phyloP scores from a whole-genome alignment of 2,888 invertebrate genomes.

The Sphinx pinastri region DNA sequence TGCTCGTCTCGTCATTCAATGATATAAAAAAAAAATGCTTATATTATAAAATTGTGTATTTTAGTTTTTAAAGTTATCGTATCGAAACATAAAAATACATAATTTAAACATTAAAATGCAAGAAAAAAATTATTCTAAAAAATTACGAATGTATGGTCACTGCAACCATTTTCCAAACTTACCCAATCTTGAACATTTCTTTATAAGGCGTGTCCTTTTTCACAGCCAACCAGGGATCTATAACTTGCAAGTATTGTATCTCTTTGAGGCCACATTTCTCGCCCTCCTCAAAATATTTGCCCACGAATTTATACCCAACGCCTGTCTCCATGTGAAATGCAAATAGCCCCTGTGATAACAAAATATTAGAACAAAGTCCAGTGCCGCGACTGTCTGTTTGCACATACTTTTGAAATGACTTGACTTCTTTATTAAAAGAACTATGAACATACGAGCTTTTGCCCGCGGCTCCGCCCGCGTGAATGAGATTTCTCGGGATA shows the following conservation, averaged over 20 bases:
- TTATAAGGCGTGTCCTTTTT: constrained; percentile 85
- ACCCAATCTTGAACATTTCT: constrained; percentile 87
- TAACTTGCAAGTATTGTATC: constrained; percentile 85
- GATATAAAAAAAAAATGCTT: too few species aligned
- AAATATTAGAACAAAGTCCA: constrained; percentile 11
- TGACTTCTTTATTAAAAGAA: too few species aligned
- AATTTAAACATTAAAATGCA: too few species aligned
- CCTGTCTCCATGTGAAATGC: constrained; percentile 88
- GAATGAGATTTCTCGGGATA: too few species aligned
- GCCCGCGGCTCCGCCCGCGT: too few species aligned
- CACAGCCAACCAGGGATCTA: constrained; percentile 86
- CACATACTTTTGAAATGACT: background rate
- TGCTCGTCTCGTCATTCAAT: too few species aligned
- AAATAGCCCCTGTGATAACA: constrained; percentile 78
- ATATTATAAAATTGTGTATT: too few species aligned
- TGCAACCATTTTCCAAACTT: constrained; percentile 27
- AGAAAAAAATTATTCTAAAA: too few species aligned
- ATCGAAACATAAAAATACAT: too few species aligned
- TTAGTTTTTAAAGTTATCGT: too few species aligned
- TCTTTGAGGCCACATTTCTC: constrained; percentile 89
- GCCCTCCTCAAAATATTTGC: constrained; percentile 86
- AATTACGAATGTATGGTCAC: too few species aligned
- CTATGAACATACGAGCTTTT: too few species aligned
- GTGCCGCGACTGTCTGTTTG: background rate
- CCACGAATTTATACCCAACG: constrained; percentile 86